Percentiles rank a stretch among this genome's conserved stretches.
Conservation (phyloP, 2,113 vertebrate species). For the Scortum barcoo region DNA sequence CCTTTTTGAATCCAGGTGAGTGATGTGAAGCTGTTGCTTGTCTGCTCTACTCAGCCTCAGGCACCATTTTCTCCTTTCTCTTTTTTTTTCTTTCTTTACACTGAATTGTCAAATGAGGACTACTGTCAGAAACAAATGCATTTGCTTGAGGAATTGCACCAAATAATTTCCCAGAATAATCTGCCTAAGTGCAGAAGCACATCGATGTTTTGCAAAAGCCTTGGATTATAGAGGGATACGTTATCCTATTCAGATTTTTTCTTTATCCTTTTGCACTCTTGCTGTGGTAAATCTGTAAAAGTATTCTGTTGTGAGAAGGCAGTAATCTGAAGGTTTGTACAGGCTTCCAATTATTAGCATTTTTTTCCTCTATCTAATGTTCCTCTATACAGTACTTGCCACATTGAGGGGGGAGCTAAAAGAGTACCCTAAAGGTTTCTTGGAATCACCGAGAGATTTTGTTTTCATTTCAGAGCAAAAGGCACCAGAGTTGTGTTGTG, state of each 20-base stretch:
- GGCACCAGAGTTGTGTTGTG: constrained; percentile 54
- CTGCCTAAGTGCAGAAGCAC: constrained; percentile 47
- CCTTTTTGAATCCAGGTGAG: constrained; percentile 83
- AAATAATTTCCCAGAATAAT: constrained; percentile 68
- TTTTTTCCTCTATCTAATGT: constrained; percentile 46
- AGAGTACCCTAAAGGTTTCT: constrained; percentile 66
- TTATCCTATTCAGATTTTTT: constrained; percentile 39
- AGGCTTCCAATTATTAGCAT: constrained; percentile 63
- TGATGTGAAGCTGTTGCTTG: constrained; percentile 80
- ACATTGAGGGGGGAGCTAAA: constrained; percentile 23
- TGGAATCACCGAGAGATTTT: constrained; percentile 66
- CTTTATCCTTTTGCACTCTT: constrained; percentile 38
- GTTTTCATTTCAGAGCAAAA: constrained; percentile 70
- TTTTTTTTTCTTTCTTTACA: constrained; percentile 35
- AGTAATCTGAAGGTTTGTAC: constrained; percentile 69
- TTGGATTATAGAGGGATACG: constrained; percentile 43
- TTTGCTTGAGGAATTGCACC: constrained; percentile 59
- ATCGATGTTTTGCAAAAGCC: constrained; percentile 40
- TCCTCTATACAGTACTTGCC: constrained; percentile 41
- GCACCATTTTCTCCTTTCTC: constrained; percentile 60
- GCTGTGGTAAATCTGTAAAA: constrained; percentile 47
- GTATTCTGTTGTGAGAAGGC: constrained; percentile 39
- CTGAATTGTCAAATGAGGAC: constrained; percentile 68
- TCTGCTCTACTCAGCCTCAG: constrained; percentile 81
- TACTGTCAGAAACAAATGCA: constrained; percentile 58